These are phyloP conservation scores for Eupeodes luniger DNA, from an alignment of 2,888 invertebrate genomes.

Conservation along the genomic window DNA sequence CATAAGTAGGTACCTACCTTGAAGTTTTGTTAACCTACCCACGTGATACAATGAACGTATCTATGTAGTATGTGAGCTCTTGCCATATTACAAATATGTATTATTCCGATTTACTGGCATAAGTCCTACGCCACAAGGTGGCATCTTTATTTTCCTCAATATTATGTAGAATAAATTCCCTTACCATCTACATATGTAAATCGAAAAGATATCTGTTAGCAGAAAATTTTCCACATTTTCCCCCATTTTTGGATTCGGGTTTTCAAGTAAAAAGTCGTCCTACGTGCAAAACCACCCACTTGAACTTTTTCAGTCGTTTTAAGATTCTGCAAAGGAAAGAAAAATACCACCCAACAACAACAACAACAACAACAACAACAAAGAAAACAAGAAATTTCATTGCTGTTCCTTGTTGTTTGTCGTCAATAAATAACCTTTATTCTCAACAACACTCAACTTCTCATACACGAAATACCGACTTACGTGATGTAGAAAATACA, in stretches of 20 bases:
- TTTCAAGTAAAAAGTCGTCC: neutral
- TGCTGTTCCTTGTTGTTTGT: conserved; percentile 38
- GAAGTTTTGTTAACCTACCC: conserved; percentile 4
- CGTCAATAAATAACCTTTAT: conserved; percentile 25
- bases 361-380: neutral
- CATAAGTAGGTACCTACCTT: neutral
- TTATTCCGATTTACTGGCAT: neutral
- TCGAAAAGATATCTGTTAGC: conserved; percentile 13
- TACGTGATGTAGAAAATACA: conserved; percentile 15
- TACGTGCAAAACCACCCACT: conserved; percentile 54
- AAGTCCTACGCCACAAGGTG: conserved; percentile 28
- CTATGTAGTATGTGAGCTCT: too few relatives aligned
- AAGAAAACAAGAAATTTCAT: conserved; percentile 14
- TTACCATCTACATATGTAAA: conserved; percentile 1
- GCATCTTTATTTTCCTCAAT: neutral
- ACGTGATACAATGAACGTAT: conserved; percentile 8
- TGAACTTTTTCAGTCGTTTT: conserved; percentile 32
- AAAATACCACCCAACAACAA: neutral
- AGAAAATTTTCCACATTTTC: conserved; percentile 61
- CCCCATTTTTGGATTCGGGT: conserved; percentile 7
- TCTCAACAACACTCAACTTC: conserved; percentile 34
- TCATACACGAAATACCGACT: neutral
- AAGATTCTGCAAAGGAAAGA: conserved; percentile 32
- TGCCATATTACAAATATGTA: neutral
- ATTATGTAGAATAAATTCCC: conserved; percentile 28